These are phyloP conservation scores for Camptogramma bilineatum DNA, from an alignment of 2,888 invertebrate genomes.

Conservation along the genomic window DNA sequence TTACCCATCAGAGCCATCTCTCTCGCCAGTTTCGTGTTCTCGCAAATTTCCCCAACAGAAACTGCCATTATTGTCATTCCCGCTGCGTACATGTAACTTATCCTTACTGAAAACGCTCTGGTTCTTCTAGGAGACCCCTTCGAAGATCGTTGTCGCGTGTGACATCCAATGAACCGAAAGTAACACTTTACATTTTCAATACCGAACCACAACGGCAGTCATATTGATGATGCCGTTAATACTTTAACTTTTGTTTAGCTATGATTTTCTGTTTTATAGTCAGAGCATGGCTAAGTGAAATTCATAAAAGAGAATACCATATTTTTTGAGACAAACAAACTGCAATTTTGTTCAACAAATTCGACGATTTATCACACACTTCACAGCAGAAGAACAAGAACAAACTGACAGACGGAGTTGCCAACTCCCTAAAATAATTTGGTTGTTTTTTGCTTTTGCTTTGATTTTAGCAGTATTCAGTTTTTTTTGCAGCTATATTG, in stretches of 20 bases:
- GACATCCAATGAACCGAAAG: constrained; percentile 66
- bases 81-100: constrained; percentile 81
- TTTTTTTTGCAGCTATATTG: background rate
- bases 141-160: constrained; percentile 67
- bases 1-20: constrained; percentile 98
- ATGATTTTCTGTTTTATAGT: constrained; percentile 31
- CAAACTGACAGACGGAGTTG: background rate
- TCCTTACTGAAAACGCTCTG: constrained; percentile 64
- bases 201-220: constrained; percentile 55
- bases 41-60: constrained; percentile 95
- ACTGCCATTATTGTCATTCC: constrained; percentile 94
- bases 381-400: constrained; percentile 3
- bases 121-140: constrained; percentile 60
- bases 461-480: background rate
- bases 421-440: background rate
- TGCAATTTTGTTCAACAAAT: constrained; percentile 65
- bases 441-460: background rate
- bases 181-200: constrained; percentile 73
- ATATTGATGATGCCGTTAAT: constrained; percentile 51
- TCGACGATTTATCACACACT: constrained; percentile 22
- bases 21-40: constrained; percentile 97
- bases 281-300: constrained; percentile 64
- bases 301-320: constrained; percentile 60
- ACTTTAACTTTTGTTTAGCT: constrained; percentile 45
- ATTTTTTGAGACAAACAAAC: constrained; percentile 73